Evolutionary conservation across 2,888 invertebrate species (phyloP).

Genomic region (Pycnomerus fuliginosus): DNA sequence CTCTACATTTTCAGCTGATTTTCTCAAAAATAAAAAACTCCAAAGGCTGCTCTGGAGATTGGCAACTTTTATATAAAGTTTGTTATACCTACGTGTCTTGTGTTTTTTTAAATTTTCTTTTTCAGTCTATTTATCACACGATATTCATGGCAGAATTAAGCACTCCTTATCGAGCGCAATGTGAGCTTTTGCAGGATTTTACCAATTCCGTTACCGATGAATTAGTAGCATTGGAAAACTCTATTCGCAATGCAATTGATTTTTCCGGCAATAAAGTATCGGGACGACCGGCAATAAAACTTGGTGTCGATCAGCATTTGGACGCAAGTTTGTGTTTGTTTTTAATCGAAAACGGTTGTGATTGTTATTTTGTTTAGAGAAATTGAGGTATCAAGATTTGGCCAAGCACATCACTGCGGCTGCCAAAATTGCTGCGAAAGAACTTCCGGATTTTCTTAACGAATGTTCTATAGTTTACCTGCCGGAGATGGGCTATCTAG

Average conservation of each 20-base stretch:
- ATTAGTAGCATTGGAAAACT: conserved; percentile 61
- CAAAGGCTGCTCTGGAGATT: conserved; percentile 64
- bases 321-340: conserved; percentile 64
- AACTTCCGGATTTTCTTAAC: conserved; percentile 65
- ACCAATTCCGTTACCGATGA: conserved; percentile 56
- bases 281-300: conserved; percentile 71
- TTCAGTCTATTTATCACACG: conserved; percentile 68
- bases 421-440: conserved; percentile 67
- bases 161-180: conserved; percentile 53
- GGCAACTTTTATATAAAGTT: conserved; percentile 72
- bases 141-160: conserved; percentile 68
- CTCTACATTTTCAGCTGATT: conserved; percentile 59
- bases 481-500: conserved; percentile 76
- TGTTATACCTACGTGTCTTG: conserved; percentile 32
- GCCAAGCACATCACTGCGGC: conserved; percentile 72
- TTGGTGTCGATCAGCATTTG: conserved; percentile 71
- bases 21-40: conserved; percentile 64
- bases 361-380: conserved; percentile 56
- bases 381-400: conserved; percentile 67
- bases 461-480: conserved; percentile 70
- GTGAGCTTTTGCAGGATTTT: conserved; percentile 58
- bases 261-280: conserved; percentile 62
- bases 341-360: too few species aligned
- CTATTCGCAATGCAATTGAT: conserved; percentile 73
- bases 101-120: conserved; percentile 26